Conservation (phyloP, 2,888 invertebrate genomes). For the Thymelicus lineola region DNA sequence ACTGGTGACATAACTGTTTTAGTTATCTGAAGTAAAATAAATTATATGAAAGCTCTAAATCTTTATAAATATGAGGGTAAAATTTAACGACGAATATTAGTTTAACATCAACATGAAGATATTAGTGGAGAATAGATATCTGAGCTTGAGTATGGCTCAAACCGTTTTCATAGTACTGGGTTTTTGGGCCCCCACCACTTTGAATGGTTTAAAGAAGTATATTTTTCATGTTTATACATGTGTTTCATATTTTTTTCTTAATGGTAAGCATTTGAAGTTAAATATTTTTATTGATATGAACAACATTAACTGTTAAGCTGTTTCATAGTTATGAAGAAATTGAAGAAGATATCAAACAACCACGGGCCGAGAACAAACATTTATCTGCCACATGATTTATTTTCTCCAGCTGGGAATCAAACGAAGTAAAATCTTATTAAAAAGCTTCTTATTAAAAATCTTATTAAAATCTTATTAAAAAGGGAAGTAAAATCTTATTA, state of each 20-base stretch:
- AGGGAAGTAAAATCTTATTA: no score
- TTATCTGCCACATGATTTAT: no score
- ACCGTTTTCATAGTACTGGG: constrained; percentile 40
- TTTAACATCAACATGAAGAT: constrained; percentile 37
- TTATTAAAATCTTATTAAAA: no score
- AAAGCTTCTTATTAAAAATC: no score
- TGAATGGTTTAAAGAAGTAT: constrained; percentile 12
- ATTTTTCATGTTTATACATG: constrained; percentile 40
- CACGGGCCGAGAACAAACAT: no score
- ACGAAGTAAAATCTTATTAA: no score
- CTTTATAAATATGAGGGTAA: background rate
- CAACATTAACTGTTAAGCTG: no score
- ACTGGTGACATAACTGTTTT: constrained; percentile 12
- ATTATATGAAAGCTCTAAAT: constrained; percentile 13
- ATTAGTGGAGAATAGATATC: constrained; percentile 34
- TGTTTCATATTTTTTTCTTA: constrained; percentile 33
- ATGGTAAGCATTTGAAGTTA: constrained; percentile 30
- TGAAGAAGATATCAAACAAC: no score
- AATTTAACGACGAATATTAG: background rate
- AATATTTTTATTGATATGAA: no score
- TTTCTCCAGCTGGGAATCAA: no score
- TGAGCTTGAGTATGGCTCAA: constrained; percentile 37
- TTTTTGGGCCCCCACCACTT: constrained; percentile 40
- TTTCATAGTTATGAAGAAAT: no score
- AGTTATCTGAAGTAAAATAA: constrained; percentile 10